Percentiles rank a stretch among this genome's conserved stretches.
Evolutionary conservation across 2,888 invertebrate genomes (phyloP).

Genomic region (Anodontia alba): DNA sequence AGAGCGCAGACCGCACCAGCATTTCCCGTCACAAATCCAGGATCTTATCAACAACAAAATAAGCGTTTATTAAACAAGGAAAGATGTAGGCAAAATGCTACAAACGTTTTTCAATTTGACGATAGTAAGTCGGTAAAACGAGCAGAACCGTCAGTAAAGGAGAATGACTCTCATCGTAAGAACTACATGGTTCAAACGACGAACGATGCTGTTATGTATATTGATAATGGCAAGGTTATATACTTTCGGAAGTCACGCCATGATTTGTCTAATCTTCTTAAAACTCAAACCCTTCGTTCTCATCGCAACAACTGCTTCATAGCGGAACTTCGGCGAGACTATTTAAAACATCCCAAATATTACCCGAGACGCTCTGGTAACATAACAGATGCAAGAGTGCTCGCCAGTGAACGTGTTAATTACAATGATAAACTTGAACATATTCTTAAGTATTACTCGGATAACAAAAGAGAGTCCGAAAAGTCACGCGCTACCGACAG

Average conservation of each 20-base stretch:
- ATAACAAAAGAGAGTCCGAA: conserved; percentile 10
- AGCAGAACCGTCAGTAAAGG: neutral
- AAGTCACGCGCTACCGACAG: conserved; percentile 36
- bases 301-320: conserved; percentile 65
- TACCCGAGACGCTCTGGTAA: conserved; percentile 33
- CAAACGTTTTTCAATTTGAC: conserved; percentile 56
- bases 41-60: conserved; percentile 25
- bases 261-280: conserved; percentile 60
- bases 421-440: conserved; percentile 71
- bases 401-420: conserved; percentile 66
- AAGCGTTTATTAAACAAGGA: neutral
- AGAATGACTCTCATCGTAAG: conserved; percentile 48
- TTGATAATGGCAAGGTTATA: conserved; percentile 71
- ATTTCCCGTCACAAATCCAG: conserved; percentile 60
- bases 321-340: conserved; percentile 68
- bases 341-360: conserved; percentile 69
- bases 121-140: conserved; percentile 50
- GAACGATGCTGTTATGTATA: conserved; percentile 64
- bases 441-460: conserved; percentile 72
- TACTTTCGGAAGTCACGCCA: conserved; percentile 68
- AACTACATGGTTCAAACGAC: conserved; percentile 63
- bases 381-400: conserved; percentile 44
- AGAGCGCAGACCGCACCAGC: conserved; percentile 59
- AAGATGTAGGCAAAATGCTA: conserved; percentile 26
- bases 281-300: conserved; percentile 54